These are phyloP conservation scores for Pangasius krempfi DNA, from an alignment of 2,797 vertebrate species.

Conservation along the genomic window DNA sequence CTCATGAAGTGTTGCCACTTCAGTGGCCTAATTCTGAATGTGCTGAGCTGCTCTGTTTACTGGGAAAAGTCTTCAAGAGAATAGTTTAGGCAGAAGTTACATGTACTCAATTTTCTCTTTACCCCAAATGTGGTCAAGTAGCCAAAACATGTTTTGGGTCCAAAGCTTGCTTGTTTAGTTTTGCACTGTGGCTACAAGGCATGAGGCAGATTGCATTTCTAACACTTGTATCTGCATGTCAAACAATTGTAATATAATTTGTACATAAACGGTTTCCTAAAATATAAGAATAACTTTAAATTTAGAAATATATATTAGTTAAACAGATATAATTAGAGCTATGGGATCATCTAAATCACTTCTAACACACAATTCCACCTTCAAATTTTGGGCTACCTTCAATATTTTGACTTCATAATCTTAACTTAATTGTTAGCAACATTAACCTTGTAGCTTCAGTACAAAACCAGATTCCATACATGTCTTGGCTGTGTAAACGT, in stretches of 20 bases:
- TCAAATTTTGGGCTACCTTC: background rate
- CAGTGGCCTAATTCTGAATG: constrained; percentile 40
- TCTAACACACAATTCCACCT: background rate
- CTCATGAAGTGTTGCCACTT: constrained; percentile 20
- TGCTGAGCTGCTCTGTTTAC: constrained; percentile 21
- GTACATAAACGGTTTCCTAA: background rate
- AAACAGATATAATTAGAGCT: background rate
- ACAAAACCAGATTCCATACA: background rate
- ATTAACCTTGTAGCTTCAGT: background rate
- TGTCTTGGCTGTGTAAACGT: background rate
- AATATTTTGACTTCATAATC: background rate
- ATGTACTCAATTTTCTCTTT: background rate
- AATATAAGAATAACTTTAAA: background rate
- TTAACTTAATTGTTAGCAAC: background rate
- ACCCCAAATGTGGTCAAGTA: too few relatives aligned
- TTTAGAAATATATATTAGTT: background rate
- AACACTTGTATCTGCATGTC: background rate
- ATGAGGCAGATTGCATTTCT: background rate
- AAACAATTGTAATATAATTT: background rate
- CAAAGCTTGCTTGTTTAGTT: background rate
- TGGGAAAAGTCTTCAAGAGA: background rate
- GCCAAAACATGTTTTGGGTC: background rate
- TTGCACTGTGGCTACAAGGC: background rate
- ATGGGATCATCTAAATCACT: background rate
- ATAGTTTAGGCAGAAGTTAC: background rate